These are phyloP conservation scores for Emydocephalus ijimae DNA, from an alignment of 2,113 vertebrate species.

Conservation along the genomic window DNA sequence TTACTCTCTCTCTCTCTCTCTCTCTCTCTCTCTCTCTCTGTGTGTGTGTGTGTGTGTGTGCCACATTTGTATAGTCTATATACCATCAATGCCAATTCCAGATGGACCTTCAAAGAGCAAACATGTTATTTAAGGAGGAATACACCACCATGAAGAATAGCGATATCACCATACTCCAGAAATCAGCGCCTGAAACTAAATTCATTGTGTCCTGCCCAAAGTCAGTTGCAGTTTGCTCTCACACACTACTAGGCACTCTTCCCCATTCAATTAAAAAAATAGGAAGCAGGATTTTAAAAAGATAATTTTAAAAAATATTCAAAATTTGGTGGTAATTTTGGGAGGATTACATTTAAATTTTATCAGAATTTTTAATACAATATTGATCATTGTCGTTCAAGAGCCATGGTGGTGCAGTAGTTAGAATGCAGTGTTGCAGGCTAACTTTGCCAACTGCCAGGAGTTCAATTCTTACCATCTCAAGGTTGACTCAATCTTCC, in stretches of 20 bases:
- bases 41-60: no score
- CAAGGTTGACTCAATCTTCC: no score
- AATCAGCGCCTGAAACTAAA: background rate
- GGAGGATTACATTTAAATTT: background rate
- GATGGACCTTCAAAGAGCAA: background rate
- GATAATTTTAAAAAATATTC: background rate
- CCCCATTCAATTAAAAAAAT: background rate
- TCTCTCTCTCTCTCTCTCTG: no score
- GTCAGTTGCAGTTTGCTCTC: background rate
- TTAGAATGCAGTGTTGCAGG: no score
- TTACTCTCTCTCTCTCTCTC: no score
- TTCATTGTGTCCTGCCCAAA: background rate
- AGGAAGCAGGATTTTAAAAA: background rate
- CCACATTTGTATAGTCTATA: background rate
- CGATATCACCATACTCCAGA: background rate
- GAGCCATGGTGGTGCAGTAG: no score
- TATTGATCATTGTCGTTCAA: background rate
- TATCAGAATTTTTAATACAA: background rate
- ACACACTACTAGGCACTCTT: background rate
- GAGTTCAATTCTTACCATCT: no score
- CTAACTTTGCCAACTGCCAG: no score
- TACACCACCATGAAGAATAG: background rate
- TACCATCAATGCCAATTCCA: background rate
- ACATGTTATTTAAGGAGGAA: background rate
- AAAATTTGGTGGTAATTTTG: background rate